A percentile compares a stretch with the other conserved stretches of the same genome.
These are phyloP conservation scores for Tyria jacobaeae DNA, from an alignment of 2,888 invertebrate genomes.

Conservation along the genomic window DNA sequence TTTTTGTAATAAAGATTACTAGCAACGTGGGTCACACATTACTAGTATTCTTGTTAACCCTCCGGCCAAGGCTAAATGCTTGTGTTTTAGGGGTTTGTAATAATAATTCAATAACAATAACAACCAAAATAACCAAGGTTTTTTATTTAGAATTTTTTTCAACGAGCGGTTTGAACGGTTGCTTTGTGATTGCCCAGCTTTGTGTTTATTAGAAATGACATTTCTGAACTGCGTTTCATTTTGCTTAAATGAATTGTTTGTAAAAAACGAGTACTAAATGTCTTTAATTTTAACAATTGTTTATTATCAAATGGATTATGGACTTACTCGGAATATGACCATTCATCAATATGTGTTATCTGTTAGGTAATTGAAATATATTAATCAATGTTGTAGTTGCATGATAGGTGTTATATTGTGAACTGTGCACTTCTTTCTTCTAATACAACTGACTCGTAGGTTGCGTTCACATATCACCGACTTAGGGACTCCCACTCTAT, in stretches of 20 bases:
- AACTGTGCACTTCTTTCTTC: constrained; percentile 64
- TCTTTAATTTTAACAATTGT: neutral
- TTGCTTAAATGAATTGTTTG: no score
- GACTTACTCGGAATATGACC: constrained; percentile 35
- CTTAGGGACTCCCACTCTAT: constrained; percentile 33
- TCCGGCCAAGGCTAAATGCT: no score
- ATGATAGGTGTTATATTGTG: constrained; percentile 64
- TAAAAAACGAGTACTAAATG: neutral
- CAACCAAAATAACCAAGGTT: neutral
- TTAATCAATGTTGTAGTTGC: constrained; percentile 77
- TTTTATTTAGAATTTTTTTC: no score
- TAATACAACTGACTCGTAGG: constrained; percentile 23
- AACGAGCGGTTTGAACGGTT: neutral
- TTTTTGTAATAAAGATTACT: no score
- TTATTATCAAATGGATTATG: neutral
- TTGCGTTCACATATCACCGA: constrained; percentile 44
- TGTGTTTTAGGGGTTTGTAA: no score
- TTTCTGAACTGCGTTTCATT: neutral
- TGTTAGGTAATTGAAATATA: constrained; percentile 57
- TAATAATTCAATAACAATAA: no score
- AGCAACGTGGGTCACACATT: no score
- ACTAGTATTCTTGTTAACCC: no score
- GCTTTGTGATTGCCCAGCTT: neutral
- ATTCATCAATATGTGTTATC: constrained; percentile 29
- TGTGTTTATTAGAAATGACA: neutral